A percentile compares a stretch with the other conserved stretches of the same genome.
Conservation (phyloP, 1,140 invertebrate species). For the Odontomachus brunneus region DNA sequence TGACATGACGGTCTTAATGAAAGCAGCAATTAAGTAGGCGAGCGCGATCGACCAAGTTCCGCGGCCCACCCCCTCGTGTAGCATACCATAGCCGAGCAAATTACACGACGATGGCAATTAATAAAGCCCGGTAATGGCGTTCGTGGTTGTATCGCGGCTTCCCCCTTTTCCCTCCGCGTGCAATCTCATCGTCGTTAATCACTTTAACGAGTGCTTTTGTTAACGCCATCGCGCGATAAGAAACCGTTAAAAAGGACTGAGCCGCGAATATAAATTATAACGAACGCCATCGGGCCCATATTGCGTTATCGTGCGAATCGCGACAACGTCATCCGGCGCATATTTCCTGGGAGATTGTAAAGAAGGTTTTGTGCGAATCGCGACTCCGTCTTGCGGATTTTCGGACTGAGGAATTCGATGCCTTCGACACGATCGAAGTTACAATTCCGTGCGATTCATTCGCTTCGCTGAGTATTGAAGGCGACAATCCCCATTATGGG, state of each 20-base stretch:
- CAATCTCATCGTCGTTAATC: constrained; percentile 82
- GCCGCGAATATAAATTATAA: constrained; percentile 42
- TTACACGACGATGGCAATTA: constrained; percentile 85
- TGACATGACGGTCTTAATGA: constrained; percentile 62
- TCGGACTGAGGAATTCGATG: too few species aligned
- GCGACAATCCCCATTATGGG: too few species aligned
- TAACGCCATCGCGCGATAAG: constrained; percentile 76
- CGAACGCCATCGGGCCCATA: neutral
- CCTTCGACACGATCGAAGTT: too few species aligned
- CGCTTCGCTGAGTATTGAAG: too few species aligned
- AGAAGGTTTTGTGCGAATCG: too few species aligned
- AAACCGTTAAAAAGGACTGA: constrained; percentile 47
- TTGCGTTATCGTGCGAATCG: constrained; percentile 7
- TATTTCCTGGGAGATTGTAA: neutral
- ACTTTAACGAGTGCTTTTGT: constrained; percentile 84
- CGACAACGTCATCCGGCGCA: neutral
- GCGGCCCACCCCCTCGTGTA: neutral
- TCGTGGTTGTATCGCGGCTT: constrained; percentile 74
- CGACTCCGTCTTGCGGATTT: too few species aligned
- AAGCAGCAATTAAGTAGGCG: constrained; percentile 61
- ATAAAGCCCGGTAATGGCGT: constrained; percentile 83
- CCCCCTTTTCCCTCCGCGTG: neutral
- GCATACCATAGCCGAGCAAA: constrained; percentile 73
- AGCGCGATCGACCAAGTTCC: constrained; percentile 50
- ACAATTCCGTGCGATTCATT: too few species aligned